These are phyloP conservation scores for Hecatera dysodea DNA, from an alignment of 2,888 invertebrate species.

Conservation along the genomic window DNA sequence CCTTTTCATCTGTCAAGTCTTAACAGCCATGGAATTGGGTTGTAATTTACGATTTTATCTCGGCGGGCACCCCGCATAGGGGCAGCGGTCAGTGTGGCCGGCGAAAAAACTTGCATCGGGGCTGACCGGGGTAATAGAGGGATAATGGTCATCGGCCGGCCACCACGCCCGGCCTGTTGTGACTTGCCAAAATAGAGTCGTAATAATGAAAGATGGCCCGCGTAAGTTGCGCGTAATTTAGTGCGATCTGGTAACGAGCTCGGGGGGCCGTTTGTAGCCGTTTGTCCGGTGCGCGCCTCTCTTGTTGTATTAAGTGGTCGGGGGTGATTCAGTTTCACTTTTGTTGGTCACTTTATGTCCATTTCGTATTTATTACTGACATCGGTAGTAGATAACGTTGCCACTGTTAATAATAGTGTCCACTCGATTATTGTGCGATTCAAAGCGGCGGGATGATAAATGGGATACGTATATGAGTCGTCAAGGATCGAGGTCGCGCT, in stretches of 20 bases:
- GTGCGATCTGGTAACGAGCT: slow-evolving; percentile 83
- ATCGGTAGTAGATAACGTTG: slow-evolving; percentile 77
- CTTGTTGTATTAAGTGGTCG: slow-evolving; percentile 76
- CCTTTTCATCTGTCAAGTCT: slow-evolving; percentile 90
- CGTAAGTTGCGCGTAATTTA: slow-evolving; percentile 87
- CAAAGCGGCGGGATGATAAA: slow-evolving; percentile 71
- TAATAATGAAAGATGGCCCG: slow-evolving; percentile 89
- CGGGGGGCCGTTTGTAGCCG: slow-evolving; percentile 76
- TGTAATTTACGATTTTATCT: slow-evolving; percentile 91
- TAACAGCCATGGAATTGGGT: slow-evolving; percentile 90
- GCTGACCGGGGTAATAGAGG: slow-evolving; percentile 80
- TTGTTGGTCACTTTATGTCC: slow-evolving; percentile 85
- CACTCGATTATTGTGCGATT: slow-evolving; percentile 72
- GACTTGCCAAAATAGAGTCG: slow-evolving; percentile 90
- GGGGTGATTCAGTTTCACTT: slow-evolving; percentile 87
- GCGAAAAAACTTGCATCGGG: slow-evolving; percentile 83
- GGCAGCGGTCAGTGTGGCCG: slow-evolving; percentile 86
- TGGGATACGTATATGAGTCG: slow-evolving; percentile 69
- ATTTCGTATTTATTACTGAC: slow-evolving; percentile 80
- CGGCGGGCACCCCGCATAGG: slow-evolving; percentile 86
- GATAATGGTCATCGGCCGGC: slow-evolving; percentile 83
- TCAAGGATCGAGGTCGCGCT: slow-evolving; percentile 75
- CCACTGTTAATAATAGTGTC: slow-evolving; percentile 76
- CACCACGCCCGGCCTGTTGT: slow-evolving; percentile 86
- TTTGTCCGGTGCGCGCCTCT: slow-evolving; percentile 81